These are phyloP conservation scores for Tyto alba DNA, from an alignment of 2,113 vertebrate species.

Conservation along the genomic window DNA sequence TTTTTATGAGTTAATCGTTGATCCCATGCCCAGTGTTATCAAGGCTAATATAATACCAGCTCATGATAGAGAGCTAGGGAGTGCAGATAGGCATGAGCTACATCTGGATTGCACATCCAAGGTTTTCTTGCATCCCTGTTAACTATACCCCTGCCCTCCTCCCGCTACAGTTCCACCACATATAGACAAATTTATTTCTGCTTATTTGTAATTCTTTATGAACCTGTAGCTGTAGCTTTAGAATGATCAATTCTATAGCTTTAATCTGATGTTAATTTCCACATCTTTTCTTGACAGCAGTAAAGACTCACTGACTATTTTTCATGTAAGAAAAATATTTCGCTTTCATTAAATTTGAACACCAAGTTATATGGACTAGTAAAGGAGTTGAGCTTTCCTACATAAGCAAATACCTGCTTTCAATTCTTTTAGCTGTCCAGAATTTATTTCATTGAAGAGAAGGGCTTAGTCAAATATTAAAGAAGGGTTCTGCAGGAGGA, in stretches of 20 bases:
- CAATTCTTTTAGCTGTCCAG: not conserved
- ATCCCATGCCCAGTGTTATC: not conserved
- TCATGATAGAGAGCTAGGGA: not conserved
- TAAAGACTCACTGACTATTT: not conserved
- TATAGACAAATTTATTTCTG: not conserved
- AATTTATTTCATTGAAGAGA: not conserved
- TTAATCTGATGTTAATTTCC: not conserved
- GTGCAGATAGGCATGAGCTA: not conserved
- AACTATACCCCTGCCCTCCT: not conserved
- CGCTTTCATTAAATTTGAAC: not conserved
- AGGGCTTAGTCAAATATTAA: conserved; percentile 12
- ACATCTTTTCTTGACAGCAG: not conserved
- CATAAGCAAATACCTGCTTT: not conserved
- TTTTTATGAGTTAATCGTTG: not conserved
- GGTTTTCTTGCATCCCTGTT: not conserved
- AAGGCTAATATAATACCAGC: not conserved
- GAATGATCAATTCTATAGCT: not conserved
- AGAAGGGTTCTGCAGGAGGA: not conserved
- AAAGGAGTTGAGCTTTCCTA: not conserved
- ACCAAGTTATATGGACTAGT: not conserved
- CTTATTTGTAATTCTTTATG: not conserved
- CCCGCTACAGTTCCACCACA: not conserved
- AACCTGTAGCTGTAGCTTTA: not conserved
- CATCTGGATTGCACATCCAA: not conserved
- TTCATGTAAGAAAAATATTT: not conserved